Conservation (phyloP, 2,888 invertebrate species). For the Mythimna lalbum region DNA sequence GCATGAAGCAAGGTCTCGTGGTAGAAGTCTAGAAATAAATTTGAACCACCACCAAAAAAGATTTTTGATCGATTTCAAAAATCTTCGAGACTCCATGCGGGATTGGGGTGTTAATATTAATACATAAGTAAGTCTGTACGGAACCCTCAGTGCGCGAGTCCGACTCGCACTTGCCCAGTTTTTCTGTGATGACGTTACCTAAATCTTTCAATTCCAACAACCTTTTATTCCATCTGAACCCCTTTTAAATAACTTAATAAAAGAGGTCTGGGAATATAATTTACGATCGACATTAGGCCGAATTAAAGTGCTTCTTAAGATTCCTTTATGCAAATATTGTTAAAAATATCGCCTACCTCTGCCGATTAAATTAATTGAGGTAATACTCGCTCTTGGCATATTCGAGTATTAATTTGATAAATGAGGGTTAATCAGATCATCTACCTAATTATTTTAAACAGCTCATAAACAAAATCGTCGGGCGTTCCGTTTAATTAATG, state of each 20-base stretch:
- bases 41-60: too few species aligned
- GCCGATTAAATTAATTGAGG: conserved; percentile 83
- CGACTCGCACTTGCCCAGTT: neutral
- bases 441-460: conserved; percentile 84
- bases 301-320: conserved; percentile 85
- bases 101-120: too few species aligned
- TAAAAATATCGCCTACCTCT: conserved; percentile 76
- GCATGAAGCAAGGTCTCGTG: too few species aligned
- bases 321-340: conserved; percentile 86
- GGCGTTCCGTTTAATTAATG: conserved; percentile 66
- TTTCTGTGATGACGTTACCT: neutral
- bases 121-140: too few species aligned
- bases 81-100: too few species aligned
- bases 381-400: conserved; percentile 79
- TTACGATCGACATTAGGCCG: conserved; percentile 78
- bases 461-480: conserved; percentile 71
- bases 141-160: too few species aligned
- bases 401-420: conserved; percentile 82
- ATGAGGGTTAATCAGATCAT: conserved; percentile 81
- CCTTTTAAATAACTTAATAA: conserved; percentile 81
- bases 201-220: conserved; percentile 42
- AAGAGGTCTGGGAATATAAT: conserved; percentile 74
- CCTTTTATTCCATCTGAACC: conserved; percentile 35
- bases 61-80: too few species aligned
- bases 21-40: too few species aligned